phyloP scores from a whole-genome alignment of 2,113 vertebrate genomes.

The Loxodonta africana region DNA sequence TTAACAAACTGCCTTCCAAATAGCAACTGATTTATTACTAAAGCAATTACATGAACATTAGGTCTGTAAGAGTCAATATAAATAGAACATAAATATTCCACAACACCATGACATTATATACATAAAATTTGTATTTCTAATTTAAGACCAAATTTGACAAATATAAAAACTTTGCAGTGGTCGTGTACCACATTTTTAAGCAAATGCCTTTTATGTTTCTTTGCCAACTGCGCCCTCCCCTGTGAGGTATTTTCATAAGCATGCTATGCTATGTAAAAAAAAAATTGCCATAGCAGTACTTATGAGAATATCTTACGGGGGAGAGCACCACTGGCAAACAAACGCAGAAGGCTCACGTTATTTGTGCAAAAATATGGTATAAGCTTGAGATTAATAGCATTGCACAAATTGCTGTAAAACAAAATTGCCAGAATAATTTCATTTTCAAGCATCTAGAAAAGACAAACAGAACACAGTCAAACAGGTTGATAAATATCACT shows the following conservation, averaged over 20 bases:
- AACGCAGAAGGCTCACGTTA: no score
- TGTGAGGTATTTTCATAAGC: no score
- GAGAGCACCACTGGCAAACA: no score
- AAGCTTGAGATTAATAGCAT: slow-evolving; percentile 38
- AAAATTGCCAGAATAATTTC: slow-evolving; percentile 66
- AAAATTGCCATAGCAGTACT: no score
- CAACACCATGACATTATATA: slow-evolving; percentile 29
- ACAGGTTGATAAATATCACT: slow-evolving; percentile 44
- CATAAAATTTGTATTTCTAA: slow-evolving; percentile 68
- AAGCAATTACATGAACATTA: slow-evolving; percentile 45
- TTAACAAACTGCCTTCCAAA: slow-evolving; percentile 69
- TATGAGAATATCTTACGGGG: no score
- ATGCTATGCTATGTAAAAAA: no score
- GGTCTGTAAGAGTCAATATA: slow-evolving; percentile 50
- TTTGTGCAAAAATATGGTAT: background rate
- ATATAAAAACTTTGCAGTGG: slow-evolving; percentile 59
- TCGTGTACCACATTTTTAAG: background rate
- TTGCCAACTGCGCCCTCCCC: no score
- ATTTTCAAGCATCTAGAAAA: slow-evolving; percentile 56
- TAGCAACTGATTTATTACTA: slow-evolving; percentile 50
- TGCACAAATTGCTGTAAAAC: slow-evolving; percentile 47
- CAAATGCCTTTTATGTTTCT: no score
- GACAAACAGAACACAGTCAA: slow-evolving; percentile 17
- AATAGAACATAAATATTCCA: slow-evolving; percentile 59
- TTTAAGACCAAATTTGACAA: slow-evolving; percentile 69